These are phyloP conservation scores for Channa argus DNA, from an alignment of 2,113 vertebrate genomes.

Conservation along the genomic window DNA sequence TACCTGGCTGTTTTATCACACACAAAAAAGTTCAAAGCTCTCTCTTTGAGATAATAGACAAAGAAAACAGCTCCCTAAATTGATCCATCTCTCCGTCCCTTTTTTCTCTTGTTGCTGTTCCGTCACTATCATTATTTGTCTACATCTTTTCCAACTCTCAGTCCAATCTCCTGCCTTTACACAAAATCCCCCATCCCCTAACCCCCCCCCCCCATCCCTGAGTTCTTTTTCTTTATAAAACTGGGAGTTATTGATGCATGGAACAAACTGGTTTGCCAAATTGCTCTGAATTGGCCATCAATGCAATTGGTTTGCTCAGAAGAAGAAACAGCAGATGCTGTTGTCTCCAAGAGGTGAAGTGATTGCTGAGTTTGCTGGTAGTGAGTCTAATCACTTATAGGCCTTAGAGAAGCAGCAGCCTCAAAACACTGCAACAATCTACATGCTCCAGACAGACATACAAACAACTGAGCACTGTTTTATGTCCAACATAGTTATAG, in stretches of 20 bases:
- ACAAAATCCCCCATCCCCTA: slow-evolving; percentile 9
- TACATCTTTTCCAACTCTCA: slow-evolving; percentile 25
- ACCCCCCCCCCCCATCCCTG: neutral
- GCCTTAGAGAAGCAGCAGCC: neutral
- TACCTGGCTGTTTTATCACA: slow-evolving; percentile 7
- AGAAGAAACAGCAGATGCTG: slow-evolving; percentile 29
- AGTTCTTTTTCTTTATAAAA: slow-evolving; percentile 48
- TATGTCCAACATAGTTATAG: neutral
- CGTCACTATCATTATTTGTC: slow-evolving; percentile 36
- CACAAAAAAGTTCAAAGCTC: slow-evolving; percentile 4
- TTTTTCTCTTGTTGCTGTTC: slow-evolving; percentile 34
- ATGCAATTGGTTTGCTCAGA: slow-evolving; percentile 38
- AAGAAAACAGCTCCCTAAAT: slow-evolving; percentile 42
- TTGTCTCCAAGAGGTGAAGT: slow-evolving; percentile 8
- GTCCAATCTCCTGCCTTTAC: slow-evolving; percentile 29
- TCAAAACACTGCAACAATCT: neutral
- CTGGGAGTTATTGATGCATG: slow-evolving; percentile 53
- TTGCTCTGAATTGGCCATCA: slow-evolving; percentile 61
- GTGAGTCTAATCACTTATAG: slow-evolving; percentile 5
- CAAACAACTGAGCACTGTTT: neutral
- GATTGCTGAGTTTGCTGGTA: slow-evolving; percentile 22
- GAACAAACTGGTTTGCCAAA: slow-evolving; percentile 71
- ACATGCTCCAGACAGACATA: neutral
- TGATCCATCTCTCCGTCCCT: slow-evolving; percentile 20
- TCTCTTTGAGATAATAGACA: slow-evolving; percentile 22